A percentile compares a stretch with the other conserved stretches of the same genome.
These are phyloP conservation scores for Zhuqinia jingwanae DNA, from an alignment of 2,888 invertebrate genomes.

Conservation along the genomic window DNA sequence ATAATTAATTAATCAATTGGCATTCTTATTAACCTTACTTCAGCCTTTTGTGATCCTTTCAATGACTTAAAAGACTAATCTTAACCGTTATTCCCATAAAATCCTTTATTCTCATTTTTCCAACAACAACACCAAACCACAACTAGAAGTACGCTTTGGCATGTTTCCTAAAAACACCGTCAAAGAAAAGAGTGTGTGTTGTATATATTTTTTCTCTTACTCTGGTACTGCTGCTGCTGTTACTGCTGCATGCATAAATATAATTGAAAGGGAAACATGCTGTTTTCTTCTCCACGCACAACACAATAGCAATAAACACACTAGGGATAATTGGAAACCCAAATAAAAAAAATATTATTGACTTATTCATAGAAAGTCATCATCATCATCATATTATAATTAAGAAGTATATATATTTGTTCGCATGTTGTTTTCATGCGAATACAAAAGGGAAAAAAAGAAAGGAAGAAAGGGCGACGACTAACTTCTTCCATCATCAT, in stretches of 20 bases:
- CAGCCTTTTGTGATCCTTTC: conserved; percentile 26
- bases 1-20: conserved; percentile 66
- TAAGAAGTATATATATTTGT: conserved; percentile 20
- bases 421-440: background rate
- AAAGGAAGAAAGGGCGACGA: background rate
- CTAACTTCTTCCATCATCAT: no score
- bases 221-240: no score
- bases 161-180: background rate
- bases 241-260: conserved; percentile 27
- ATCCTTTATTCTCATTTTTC: background rate
- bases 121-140: background rate
- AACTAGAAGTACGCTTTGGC: background rate
- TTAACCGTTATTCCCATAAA: conserved; percentile 27
- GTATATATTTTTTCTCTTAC: background rate
- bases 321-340: background rate
- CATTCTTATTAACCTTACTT: conserved; percentile 66
- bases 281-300: background rate
- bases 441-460: background rate
- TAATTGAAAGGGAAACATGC: conserved; percentile 28
- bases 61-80: conserved; percentile 54
- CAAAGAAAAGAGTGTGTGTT: background rate
- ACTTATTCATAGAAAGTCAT: conserved; percentile 30
- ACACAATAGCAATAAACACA: conserved; percentile 16
- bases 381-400: conserved; percentile 7
- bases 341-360: conserved; percentile 17